phyloP scores from a whole-genome alignment of 2,888 invertebrate genomes.

The Lithophane semibrunnea region DNA sequence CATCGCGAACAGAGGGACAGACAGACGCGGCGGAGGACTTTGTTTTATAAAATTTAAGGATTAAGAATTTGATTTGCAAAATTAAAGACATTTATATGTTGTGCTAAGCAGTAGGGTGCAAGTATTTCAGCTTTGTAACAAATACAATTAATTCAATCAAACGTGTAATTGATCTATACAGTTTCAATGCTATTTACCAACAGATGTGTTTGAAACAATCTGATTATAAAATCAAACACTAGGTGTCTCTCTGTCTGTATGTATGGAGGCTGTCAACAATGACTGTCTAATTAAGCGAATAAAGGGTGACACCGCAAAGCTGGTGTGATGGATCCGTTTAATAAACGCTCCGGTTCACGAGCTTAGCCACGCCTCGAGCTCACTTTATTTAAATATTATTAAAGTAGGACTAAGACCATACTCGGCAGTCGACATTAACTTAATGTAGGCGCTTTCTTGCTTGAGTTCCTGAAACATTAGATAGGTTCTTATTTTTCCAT shows the following conservation, averaged over 20 bases:
- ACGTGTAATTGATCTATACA: constrained; percentile 19
- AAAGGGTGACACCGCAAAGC: constrained; percentile 89
- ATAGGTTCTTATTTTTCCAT: not conserved
- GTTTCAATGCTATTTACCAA: constrained; percentile 29
- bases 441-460: not conserved
- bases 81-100: constrained; percentile 2
- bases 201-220: constrained; percentile 73
- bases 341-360: constrained; percentile 80
- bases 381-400: constrained; percentile 74
- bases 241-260: constrained; percentile 56
- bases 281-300: constrained; percentile 87
- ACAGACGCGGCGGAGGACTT: too few relatives aligned
- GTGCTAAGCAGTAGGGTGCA: not conserved
- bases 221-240: constrained; percentile 80
- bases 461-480: not conserved
- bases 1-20: too few relatives aligned
- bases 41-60: too few relatives aligned
- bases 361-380: constrained; percentile 72
- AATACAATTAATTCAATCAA: constrained; percentile 17
- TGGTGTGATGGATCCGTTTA: constrained; percentile 89
- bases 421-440: not conserved
- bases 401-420: constrained; percentile 55
- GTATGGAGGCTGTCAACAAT: constrained; percentile 78
- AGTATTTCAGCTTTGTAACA: not conserved
- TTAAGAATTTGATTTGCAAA: not conserved